Base-by-base conservation (phyloP, 2,888 invertebrate species). In the Yponomeuta malinellus region DNA sequence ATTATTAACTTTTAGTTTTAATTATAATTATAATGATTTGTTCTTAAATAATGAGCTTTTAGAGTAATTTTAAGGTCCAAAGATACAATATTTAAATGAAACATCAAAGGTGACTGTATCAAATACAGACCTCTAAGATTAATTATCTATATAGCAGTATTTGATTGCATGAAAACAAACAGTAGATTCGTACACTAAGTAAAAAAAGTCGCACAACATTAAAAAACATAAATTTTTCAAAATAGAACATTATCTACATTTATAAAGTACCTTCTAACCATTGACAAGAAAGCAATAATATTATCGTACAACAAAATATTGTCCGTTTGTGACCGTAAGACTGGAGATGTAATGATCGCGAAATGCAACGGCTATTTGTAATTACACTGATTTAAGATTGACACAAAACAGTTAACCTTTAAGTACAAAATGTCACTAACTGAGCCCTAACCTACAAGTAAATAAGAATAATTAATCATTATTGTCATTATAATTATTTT, bases 391-490 rank as follows among this genome's bases (percentile, higher is more conserved):
- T 67, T 68, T 82, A 84, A 81, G 82, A 78, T 79, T 82, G 79
- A 83, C 81, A 81, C 80, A 78, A 68, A 64, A 68, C 48, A 75
- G 78, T 71, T 81, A 88, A 87, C 85, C 81, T 80, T 74, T 89
- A 89, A 89, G 88, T 89, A 88, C 86, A 88, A 88, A 84, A 83
- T 83, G 85, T 88, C 81, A 87, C 87, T 90, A 90, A 90, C 88
- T 78, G 76, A 78, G 76, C 78, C 78, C 81, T 89, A 88, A 88
- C 84, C 59, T 33, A 69, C 37, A 63, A 63, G 63, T 63, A 63
- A 33, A 63, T 63, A 63, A 69, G 63, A 48, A 81, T 84, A 72
- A 81, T 78, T 78, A 78, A 76, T 80, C 79, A 81, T 78, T 80
- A 59, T 59, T 59, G 8, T 43, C 43, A 43, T 43, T 15, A 59